Conservation (phyloP, 1,140 invertebrate genomes). For the Coptotermes formosanus region DNA sequence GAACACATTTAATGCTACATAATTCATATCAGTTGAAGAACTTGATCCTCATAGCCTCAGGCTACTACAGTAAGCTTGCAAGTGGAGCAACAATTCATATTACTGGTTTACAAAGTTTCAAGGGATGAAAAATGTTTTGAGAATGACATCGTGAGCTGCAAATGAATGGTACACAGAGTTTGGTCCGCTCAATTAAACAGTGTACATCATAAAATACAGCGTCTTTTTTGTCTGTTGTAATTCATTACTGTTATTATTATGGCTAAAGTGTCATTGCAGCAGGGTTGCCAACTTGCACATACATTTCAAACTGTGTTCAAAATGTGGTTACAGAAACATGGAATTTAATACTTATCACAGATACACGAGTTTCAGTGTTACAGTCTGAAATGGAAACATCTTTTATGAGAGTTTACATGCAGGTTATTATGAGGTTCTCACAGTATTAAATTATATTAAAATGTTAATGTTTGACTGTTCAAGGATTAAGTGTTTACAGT, state of each 20-base stretch:
- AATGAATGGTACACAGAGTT: background rate
- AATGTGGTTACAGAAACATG: background rate
- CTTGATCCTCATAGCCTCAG: background rate
- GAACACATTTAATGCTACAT: background rate
- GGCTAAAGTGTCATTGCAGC: background rate
- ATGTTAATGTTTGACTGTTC: no score
- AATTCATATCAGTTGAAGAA: background rate
- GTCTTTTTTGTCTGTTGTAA: background rate
- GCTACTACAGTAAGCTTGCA: background rate
- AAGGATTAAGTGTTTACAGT: no score
- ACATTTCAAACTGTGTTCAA: background rate
- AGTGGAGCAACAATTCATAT: background rate
- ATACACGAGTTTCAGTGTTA: background rate
- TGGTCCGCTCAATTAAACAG: background rate
- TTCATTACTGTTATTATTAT: slow-evolving; percentile 9
- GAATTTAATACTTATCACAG: background rate
- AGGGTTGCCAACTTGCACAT: slow-evolving; percentile 5
- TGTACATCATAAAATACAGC: slow-evolving; percentile 12
- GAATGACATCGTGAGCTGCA: background rate
- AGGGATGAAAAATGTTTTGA: background rate
- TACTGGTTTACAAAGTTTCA: background rate
- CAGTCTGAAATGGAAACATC: background rate
- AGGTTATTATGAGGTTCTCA: background rate
- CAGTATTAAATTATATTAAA: no score
- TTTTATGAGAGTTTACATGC: background rate